Percentiles rank a stretch among this genome's conserved stretches.
phyloP scores from a whole-genome alignment of 37 sponge, comb jelly and placozoan genomes.

The Aphrocallistes beatrix region DNA sequence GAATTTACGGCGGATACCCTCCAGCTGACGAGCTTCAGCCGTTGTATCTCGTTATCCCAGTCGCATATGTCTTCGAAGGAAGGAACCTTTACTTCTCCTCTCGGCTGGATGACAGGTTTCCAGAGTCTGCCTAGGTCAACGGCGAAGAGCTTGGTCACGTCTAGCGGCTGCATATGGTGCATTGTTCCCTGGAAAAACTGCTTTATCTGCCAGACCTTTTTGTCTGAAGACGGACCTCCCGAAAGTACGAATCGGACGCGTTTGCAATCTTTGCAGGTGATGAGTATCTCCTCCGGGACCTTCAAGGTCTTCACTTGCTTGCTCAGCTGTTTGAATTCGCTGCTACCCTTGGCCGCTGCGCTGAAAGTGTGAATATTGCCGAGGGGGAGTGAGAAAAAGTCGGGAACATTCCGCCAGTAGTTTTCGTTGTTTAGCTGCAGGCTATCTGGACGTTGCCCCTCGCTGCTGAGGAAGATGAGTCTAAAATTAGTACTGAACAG shows the following conservation, averaged over 20 bases:
- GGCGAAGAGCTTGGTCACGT: not conserved
- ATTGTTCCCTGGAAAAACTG: not conserved
- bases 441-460: not conserved
- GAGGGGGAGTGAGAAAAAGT: not conserved
- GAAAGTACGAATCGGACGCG: not conserved
- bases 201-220: not conserved
- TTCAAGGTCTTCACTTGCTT: not conserved
- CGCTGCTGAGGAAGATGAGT: not conserved
- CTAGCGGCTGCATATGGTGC: not conserved
- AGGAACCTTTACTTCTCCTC: not conserved
- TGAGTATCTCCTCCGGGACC: not conserved
- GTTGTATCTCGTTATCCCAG: not conserved
- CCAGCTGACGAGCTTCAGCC: not conserved
- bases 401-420: constrained; percentile 4
- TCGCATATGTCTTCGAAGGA: not conserved
- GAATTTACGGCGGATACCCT: not conserved
- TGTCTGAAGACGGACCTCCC: not conserved
- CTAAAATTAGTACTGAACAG: not conserved
- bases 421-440: not conserved
- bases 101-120: not conserved
- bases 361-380: not conserved
- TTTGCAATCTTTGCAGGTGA: not conserved
- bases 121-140: not conserved
- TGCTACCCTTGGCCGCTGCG: not conserved
- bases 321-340: not conserved